Evolutionary conservation across 2,888 invertebrate genomes (phyloP).

Genomic region (Iphiclides podalirius): DNA sequence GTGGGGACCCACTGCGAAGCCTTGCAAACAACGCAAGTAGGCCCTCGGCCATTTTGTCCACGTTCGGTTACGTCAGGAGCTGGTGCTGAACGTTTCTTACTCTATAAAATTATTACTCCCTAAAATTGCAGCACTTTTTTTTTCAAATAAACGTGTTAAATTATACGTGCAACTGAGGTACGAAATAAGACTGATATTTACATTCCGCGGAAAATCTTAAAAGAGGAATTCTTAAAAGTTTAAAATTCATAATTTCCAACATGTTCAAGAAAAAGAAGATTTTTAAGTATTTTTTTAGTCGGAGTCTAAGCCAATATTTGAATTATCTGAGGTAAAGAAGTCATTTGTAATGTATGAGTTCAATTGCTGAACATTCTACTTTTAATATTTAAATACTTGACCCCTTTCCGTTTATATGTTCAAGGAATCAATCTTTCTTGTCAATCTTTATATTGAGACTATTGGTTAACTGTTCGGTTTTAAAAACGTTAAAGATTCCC

Average conservation of each 20-base stretch:
- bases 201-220: too few relatives aligned
- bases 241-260: too few relatives aligned
- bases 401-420: constrained; percentile 18
- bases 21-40: constrained; percentile 58
- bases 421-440: constrained; percentile 16
- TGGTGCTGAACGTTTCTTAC: constrained; percentile 19
- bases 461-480: constrained; percentile 5
- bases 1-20: constrained; percentile 69
- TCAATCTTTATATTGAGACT: constrained; percentile 13
- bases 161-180: too few relatives aligned
- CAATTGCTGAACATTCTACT: constrained; percentile 8
- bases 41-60: constrained; percentile 42
- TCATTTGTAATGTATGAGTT: constrained; percentile 19
- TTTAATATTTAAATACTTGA: constrained; percentile 22
- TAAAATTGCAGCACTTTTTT: not conserved
- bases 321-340: constrained; percentile 9
- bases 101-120: constrained; percentile 9
- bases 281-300: too few relatives aligned
- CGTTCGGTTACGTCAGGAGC: constrained; percentile 82
- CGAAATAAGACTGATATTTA: constrained; percentile 6
- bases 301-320: constrained; percentile 12
- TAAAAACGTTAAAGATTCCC: too few relatives aligned
- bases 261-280: too few relatives aligned
- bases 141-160: too few relatives aligned
- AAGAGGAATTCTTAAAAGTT: too few relatives aligned